Conservation (phyloP, 2,888 invertebrate genomes). For the Deilephila porcellus region DNA sequence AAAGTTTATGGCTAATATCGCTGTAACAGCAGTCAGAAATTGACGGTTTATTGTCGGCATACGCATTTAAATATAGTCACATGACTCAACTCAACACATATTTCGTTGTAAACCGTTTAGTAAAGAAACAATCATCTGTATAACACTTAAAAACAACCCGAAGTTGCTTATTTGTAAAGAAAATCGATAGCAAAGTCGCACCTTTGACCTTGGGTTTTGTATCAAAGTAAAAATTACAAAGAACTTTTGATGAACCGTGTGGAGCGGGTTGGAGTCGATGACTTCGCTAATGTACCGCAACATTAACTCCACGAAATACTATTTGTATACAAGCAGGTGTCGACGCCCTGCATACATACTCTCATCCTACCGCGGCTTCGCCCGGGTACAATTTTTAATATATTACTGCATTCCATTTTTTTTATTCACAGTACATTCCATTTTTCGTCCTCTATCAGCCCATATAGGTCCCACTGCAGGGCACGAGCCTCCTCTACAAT, state of each 20-base stretch:
- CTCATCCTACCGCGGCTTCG: not conserved
- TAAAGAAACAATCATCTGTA: not conserved
- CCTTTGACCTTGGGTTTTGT: slow-evolving; percentile 25
- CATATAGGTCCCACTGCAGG: too few relatives aligned
- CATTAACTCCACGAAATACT: not conserved
- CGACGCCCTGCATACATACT: not conserved
- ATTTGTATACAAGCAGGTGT: not conserved
- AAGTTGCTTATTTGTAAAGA: slow-evolving; percentile 8
- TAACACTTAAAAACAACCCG: not conserved
- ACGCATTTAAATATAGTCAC: too few relatives aligned
- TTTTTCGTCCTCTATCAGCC: too few relatives aligned
- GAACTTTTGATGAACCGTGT: slow-evolving; percentile 12
- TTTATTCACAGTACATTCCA: too few relatives aligned
- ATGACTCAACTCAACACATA: not conserved
- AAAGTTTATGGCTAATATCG: too few relatives aligned
- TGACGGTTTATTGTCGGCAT: too few relatives aligned
- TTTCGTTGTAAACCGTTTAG: not conserved
- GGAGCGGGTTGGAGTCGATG: not conserved
- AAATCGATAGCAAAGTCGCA: slow-evolving; percentile 7
- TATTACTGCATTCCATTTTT: too few relatives aligned
- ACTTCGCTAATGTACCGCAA: slow-evolving; percentile 6
- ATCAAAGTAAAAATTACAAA: slow-evolving; percentile 17
- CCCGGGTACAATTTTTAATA: not conserved
- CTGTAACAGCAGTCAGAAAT: too few relatives aligned
- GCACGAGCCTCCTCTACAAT: too few relatives aligned